Percentiles rank a stretch among this genome's conserved stretches.
phyloP scores from a whole-genome alignment of 2,888 invertebrate genomes.

The Beris chalybata region DNA sequence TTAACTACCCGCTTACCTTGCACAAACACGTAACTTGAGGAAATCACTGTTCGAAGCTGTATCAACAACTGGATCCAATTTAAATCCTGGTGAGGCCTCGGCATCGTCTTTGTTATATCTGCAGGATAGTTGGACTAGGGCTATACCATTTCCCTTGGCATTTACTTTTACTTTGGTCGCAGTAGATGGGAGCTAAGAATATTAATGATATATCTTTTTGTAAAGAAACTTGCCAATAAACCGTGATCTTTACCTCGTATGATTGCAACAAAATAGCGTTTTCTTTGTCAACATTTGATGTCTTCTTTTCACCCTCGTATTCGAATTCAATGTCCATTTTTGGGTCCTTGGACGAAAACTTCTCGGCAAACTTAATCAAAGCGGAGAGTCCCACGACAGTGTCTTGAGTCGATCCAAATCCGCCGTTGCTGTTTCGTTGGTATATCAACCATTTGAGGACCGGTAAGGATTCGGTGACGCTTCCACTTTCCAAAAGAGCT shows the following conservation, averaged over 20 bases:
- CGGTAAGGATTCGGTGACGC: slow-evolving; percentile 55
- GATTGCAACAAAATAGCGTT: slow-evolving; percentile 79
- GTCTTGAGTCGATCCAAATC: slow-evolving; percentile 77
- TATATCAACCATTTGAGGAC: slow-evolving; percentile 73
- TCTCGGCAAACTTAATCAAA: slow-evolving; percentile 52
- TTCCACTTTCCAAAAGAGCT: slow-evolving; percentile 67
- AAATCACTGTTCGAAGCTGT: slow-evolving; percentile 80
- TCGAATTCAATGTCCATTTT: slow-evolving; percentile 58
- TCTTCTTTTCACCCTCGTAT: slow-evolving; percentile 30
- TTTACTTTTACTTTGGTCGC: slow-evolving; percentile 67
- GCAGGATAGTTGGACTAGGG: slow-evolving; percentile 72
- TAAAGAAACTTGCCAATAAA: not conserved
- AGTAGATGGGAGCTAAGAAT: slow-evolving; percentile 34
- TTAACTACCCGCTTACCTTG: slow-evolving; percentile 59
- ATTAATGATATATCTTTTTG: not conserved
- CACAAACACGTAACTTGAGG: slow-evolving; percentile 81
- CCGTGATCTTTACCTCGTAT: slow-evolving; percentile 61
- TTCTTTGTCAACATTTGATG: slow-evolving; percentile 68
- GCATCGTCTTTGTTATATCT: slow-evolving; percentile 80
- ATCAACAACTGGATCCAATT: slow-evolving; percentile 82
- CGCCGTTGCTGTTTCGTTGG: slow-evolving; percentile 69
- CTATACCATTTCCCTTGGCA: slow-evolving; percentile 77
- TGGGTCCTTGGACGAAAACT: slow-evolving; percentile 56
- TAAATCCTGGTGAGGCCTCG: slow-evolving; percentile 84
- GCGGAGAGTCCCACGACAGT: slow-evolving; percentile 76